Evolutionary conservation across 2,797 vertebrate genomes (phyloP), one percentile per base, ranked within the genome.

Genomic region (Oceanodroma leucorhoa): DNA sequence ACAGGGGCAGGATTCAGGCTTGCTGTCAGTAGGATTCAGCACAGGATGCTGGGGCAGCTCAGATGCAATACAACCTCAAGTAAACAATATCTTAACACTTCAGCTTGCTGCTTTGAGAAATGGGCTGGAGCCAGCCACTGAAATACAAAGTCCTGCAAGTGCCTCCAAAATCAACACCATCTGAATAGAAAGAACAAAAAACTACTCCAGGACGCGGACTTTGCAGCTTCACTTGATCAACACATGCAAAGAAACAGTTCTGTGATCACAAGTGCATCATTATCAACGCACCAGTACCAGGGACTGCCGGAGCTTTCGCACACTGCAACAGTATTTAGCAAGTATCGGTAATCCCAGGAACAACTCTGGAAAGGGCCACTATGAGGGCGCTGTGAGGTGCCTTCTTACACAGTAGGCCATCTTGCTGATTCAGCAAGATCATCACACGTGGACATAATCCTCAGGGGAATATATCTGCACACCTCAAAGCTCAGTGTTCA

Each of bases 311-410:
- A 85, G 75, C 40, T 72, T 58, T 81, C 3, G 1, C 21, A 76
- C 14, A 13, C 18, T 60, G 24, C 45, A 82, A 21, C 1, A 8
- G 45, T 24, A 38, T 55, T 91, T 61, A 55, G 41, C 23, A 75
- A 46, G 43, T 26, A 50, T 3, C 4, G 15, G 45, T 26, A 80
- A 81, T 60, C 50, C 66, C 48, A 57, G 48, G 26, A 86, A 53
- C n/a, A 76, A 1, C 19, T 55, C 58, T 19, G 20, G 41, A 34
- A 86, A 69, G 23, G 11, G 12, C 5, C 6, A 12, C 6, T 22
- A 15, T 2, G 17, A 77, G 5, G 24, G 48, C 0, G 0, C 16
- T 50, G 43, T 5, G 30, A 2, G 9, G 9, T 36, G 29, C 38
- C 27, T 40, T 41, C 53, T 69, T 19, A 17, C 1, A 1, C 50